phyloP scores from a whole-genome alignment of 2,113 vertebrate genomes.

The Sporophila hypoxantha region DNA sequence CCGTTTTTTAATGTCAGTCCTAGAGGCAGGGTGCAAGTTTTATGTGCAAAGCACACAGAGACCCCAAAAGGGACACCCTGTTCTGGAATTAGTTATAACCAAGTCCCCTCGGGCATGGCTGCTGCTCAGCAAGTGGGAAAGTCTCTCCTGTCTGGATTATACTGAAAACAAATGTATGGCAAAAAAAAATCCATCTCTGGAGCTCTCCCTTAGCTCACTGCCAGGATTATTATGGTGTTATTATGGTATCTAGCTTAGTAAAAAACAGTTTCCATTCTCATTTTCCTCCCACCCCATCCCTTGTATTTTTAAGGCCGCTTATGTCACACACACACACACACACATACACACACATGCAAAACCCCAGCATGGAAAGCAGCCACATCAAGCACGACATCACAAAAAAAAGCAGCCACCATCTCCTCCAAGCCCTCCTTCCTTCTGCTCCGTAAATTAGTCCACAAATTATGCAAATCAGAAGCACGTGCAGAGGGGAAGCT shows the following conservation, averaged over 20 bases:
- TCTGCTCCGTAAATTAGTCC: neutral
- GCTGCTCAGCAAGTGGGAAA: neutral
- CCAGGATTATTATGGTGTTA: neutral
- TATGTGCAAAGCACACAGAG: neutral
- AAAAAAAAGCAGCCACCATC: neutral
- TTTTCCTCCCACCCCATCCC: neutral
- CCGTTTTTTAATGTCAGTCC: neutral
- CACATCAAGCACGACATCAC: conserved; percentile 9
- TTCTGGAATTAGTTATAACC: neutral
- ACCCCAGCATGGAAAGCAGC: neutral
- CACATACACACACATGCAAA: neutral
- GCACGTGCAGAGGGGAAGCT: neutral
- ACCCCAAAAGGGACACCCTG: neutral
- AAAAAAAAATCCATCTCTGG: neutral
- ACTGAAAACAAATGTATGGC: neutral
- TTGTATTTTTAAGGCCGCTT: conserved; percentile 14
- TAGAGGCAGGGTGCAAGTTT: neutral
- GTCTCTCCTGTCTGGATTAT: neutral
- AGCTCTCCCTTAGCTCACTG: neutral
- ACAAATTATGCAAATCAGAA: conserved; percentile 19
- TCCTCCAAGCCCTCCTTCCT: neutral
- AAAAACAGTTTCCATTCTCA: neutral
- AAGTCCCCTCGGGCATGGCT: neutral
- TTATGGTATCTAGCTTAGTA: neutral
- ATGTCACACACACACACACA: neutral